Evolutionary conservation across 1,140 invertebrate species (phyloP).

Genomic region (Drosophila lini): DNA sequence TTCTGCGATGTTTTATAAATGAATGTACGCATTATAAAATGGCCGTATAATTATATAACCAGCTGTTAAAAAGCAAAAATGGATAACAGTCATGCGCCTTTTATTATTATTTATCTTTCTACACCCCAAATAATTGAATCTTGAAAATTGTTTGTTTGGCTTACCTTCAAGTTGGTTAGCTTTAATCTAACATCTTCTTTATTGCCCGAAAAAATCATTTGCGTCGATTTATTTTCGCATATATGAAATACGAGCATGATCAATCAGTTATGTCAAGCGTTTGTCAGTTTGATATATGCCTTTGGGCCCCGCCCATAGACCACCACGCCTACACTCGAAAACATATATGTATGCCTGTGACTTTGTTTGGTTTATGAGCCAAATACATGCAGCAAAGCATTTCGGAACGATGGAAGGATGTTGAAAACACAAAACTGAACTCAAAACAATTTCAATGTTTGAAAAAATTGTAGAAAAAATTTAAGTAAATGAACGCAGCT

Average conservation of each 20-base stretch:
- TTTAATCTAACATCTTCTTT: neutral
- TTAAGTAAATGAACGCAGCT: neutral
- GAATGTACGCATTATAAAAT: neutral
- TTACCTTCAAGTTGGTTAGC: neutral
- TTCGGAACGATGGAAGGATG: neutral
- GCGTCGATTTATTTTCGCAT: slow-evolving; percentile 13
- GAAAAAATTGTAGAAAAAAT: neutral
- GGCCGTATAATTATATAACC: neutral
- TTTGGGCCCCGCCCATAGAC: neutral
- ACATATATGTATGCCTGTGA: slow-evolving; percentile 2
- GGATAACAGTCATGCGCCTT: too few species aligned
- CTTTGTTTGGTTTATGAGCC: slow-evolving; percentile 24
- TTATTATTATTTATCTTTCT: too few species aligned
- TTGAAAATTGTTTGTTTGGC: neutral
- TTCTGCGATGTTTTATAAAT: neutral
- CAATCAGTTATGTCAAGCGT: slow-evolving; percentile 44
- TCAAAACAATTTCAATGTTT: slow-evolving; percentile 21
- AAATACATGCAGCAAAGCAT: slow-evolving; percentile 3
- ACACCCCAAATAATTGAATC: too few species aligned
- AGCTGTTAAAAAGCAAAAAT: neutral
- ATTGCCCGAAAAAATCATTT: slow-evolving; percentile 2
- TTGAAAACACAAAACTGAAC: slow-evolving; percentile 2
- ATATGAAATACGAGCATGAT: slow-evolving; percentile 17
- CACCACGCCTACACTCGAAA: slow-evolving; percentile 6
- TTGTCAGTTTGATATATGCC: slow-evolving; percentile 34